Evolutionary conservation across 37 sponge, comb jelly and placozoan genomes (phyloP), one percentile per base, ranked within the genome.

Genomic region (Chondrosia reniformis): DNA sequence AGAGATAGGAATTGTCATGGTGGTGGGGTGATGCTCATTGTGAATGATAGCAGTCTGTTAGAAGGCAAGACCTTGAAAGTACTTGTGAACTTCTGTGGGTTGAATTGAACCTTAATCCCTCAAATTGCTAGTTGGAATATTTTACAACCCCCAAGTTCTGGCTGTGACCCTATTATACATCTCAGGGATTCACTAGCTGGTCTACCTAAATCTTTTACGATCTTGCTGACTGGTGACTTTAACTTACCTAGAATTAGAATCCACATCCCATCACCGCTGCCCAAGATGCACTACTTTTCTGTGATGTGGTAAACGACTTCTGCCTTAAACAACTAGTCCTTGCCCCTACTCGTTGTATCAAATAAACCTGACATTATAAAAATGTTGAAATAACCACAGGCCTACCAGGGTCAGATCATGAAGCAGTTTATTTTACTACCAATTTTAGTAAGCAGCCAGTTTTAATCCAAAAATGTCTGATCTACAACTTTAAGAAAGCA

Each of bases 61-160:
- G 78, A 32, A 3, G 78, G 38, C 21, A 4, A 5, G 61, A 77
- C 42, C 59, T 77, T 10, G 61, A 77, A 4, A 9, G 7, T 33
- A 32, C 34, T 30, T 63, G 81, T 67, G 73, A 80, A 67, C 69
- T 80, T 3, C 10, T 80, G 52, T 80, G 81, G 81, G 8, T 80
- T 27, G 81, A 80, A 27, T 3, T 67, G 9, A 28, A 55, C 13
- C 3, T 3, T 3, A 8, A 3, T 4, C 22, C 2, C 2, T 8
- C 19, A 38, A 24, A 3, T 17, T 55, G 2, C 72, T 69, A 4
- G 21, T 80, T 33, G 81, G 72, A 10, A 57, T 69, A 36, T 80
- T 67, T 37, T 80, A 80, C 57, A 5, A 45, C 58, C 15, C 81
- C 71, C 81, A 46, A 54, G 27, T 13, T 8, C 71, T 5, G 37